phyloP scores from a whole-genome alignment of 2,113 vertebrate species.

The Pelusios castaneus region DNA sequence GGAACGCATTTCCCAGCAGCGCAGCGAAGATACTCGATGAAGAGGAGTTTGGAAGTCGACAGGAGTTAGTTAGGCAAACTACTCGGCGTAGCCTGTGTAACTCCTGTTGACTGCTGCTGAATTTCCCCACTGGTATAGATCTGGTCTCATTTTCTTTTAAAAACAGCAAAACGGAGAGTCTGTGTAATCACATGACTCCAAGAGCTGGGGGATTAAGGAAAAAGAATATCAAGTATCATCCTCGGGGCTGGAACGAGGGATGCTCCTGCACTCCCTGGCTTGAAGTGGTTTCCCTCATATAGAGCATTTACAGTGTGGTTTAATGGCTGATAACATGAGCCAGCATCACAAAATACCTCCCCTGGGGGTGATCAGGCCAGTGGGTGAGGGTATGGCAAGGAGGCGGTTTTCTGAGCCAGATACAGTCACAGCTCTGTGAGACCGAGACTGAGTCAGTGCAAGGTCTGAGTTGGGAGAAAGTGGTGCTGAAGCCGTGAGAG shows the following conservation, averaged over 20 bases:
- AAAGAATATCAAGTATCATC: background rate
- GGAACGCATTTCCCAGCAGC: too few relatives aligned
- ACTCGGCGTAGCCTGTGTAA: too few relatives aligned
- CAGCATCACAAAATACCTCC: background rate
- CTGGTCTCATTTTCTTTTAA: background rate
- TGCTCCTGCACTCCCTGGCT: too few relatives aligned
- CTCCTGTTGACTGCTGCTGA: too few relatives aligned
- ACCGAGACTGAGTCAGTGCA: background rate
- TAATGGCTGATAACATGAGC: background rate
- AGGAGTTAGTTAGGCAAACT: too few relatives aligned
- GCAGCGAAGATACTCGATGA: too few relatives aligned
- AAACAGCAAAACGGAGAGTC: background rate
- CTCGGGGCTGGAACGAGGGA: too few relatives aligned
- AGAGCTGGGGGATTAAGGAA: background rate
- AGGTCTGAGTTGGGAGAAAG: background rate
- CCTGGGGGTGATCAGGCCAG: background rate
- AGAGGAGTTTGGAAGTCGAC: too few relatives aligned
- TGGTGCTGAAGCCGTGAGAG: background rate
- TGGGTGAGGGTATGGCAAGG: background rate
- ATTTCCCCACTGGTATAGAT: too few relatives aligned
- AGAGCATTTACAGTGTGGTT: too few relatives aligned
- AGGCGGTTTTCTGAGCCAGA: fast-evolving
- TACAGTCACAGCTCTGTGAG: too few relatives aligned
- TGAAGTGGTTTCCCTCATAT: too few relatives aligned
- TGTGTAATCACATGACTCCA: background rate